Percentiles rank a stretch among this genome's conserved stretches.
phyloP scores from a whole-genome alignment of 2,113 vertebrate species.

The Salminus brasiliensis region DNA sequence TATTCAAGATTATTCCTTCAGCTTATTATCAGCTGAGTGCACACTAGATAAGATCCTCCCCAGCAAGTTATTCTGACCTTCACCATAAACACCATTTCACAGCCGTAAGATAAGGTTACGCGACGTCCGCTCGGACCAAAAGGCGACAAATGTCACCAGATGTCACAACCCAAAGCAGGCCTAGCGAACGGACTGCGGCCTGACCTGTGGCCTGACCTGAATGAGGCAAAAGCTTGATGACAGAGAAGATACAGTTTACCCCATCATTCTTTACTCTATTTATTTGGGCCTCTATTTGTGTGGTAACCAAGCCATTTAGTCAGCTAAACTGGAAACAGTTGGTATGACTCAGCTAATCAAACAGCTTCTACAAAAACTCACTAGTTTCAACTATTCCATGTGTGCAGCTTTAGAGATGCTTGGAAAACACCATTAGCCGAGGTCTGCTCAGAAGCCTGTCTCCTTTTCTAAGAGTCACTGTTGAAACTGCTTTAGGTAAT shows the following conservation, averaged over 20 bases:
- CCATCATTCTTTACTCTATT: not conserved
- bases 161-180: not conserved
- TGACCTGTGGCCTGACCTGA: not conserved
- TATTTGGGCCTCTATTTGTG: not conserved
- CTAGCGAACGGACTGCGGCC: not conserved
- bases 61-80: not conserved
- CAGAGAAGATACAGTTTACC: not conserved
- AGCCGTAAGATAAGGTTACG: not conserved
- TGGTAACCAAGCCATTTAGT: not conserved
- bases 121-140: not conserved
- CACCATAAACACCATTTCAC: not conserved
- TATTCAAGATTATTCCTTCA: not conserved
- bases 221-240: not conserved
- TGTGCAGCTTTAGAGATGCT: too few species aligned
- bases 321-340: not conserved
- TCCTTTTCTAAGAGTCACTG: too few species aligned
- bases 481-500: too few species aligned
- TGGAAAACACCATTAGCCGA: not conserved
- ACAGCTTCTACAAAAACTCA: not conserved
- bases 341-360: not conserved
- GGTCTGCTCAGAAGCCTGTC: too few species aligned
- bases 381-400: not conserved
- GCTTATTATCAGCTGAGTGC: too few species aligned
- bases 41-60: not conserved
- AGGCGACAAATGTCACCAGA: conserved; percentile 6